Percentiles rank a stretch among this genome's conserved stretches.
Evolutionary conservation across 2,113 vertebrate genomes (phyloP).

Genomic region (Pipa parva): DNA sequence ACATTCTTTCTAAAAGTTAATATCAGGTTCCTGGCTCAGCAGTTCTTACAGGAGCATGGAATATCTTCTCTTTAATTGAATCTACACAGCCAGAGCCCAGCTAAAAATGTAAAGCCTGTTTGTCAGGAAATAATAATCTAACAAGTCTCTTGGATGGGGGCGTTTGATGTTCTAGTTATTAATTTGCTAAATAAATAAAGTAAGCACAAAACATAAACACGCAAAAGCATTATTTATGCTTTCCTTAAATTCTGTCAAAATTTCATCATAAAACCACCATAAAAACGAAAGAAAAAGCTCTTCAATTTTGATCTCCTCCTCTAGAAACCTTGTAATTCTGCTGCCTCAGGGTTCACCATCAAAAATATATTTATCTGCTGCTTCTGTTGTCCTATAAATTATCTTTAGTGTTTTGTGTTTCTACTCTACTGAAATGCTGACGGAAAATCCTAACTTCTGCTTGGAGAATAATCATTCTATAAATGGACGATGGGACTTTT

Average conservation of each 20-base stretch:
- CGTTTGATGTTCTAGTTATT: slow-evolving; percentile 9
- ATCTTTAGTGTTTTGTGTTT: background rate
- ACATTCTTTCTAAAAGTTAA: background rate
- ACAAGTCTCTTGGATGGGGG: background rate
- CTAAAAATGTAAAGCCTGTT: background rate
- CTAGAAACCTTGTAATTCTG: background rate
- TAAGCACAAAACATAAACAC: background rate
- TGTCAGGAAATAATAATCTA: background rate
- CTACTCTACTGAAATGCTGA: background rate
- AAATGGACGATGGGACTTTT: background rate
- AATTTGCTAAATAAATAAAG: slow-evolving; percentile 2
- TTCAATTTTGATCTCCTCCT: slow-evolving; percentile 2
- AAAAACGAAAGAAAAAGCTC: slow-evolving; percentile 9
- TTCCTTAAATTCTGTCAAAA: slow-evolving; percentile 3
- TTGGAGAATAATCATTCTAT: background rate
- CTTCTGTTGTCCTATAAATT: slow-evolving; percentile 6
- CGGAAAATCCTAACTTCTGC: background rate
- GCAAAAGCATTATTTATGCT: background rate
- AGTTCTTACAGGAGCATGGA: background rate
- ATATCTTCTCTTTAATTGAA: slow-evolving; percentile 6
- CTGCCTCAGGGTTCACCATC: slow-evolving; percentile 2
- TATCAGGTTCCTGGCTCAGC: background rate
- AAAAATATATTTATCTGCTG: background rate
- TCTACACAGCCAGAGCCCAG: background rate
- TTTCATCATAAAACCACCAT: slow-evolving; percentile 4